These are phyloP conservation scores for Coccyzus lansbergi DNA, from an alignment of 2,797 vertebrate genomes.

Conservation along the genomic window DNA sequence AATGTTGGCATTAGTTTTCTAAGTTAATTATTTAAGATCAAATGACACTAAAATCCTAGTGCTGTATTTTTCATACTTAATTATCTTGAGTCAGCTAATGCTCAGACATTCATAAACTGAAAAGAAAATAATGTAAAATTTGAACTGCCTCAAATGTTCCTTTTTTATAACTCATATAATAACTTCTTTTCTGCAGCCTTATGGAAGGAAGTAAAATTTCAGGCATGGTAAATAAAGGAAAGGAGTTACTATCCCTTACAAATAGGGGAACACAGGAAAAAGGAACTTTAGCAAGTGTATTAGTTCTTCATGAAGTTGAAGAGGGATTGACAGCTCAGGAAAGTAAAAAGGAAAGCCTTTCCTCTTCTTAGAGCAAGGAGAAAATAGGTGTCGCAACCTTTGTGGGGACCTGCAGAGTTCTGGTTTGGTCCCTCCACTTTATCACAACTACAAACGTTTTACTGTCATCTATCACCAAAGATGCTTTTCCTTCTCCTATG, in stretches of 20 bases:
- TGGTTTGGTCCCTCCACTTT: background rate
- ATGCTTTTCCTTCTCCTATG: background rate
- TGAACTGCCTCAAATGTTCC: background rate
- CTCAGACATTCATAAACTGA: background rate
- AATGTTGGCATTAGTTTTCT: background rate
- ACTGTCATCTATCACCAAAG: background rate
- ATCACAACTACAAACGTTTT: background rate
- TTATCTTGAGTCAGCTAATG: background rate
- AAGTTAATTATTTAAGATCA: constrained; percentile 36
- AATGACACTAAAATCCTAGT: background rate
- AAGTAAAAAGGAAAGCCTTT: background rate
- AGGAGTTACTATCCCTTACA: constrained; percentile 7
- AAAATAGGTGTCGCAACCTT: background rate
- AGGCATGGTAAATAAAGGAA: constrained; percentile 5
- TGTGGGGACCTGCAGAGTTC: background rate
- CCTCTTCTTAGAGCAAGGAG: background rate
- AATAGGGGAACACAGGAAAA: background rate
- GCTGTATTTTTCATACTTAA: background rate
- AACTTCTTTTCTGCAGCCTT: background rate
- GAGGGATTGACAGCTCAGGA: background rate
- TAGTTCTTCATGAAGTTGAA: background rate
- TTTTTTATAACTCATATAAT: background rate
- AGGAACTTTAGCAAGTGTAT: background rate
- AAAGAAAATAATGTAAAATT: background rate
- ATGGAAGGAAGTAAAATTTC: constrained; percentile 21